These are phyloP conservation scores for Paramisgurnus dabryanus DNA, from an alignment of 2,113 vertebrate genomes.

Conservation along the genomic window DNA sequence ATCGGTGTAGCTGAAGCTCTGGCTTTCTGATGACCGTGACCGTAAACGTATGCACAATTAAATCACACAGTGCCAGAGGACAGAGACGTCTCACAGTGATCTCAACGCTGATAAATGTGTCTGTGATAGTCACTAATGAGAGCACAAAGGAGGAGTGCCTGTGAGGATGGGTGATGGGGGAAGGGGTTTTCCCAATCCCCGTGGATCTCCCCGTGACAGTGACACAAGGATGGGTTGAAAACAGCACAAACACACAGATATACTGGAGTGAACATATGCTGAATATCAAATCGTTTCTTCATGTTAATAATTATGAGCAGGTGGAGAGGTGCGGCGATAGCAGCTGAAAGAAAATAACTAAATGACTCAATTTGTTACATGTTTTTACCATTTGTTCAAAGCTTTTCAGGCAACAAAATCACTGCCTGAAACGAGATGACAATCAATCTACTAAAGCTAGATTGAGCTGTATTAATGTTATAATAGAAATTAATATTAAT, in stretches of 20 bases:
- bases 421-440: not conserved
- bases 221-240: not conserved
- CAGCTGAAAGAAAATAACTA: not conserved
- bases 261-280: not conserved
- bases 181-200: not conserved
- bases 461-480: not conserved
- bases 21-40: not conserved
- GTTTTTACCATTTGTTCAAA: not conserved
- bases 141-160: not conserved
- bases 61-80: not conserved
- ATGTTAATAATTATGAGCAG: not conserved
- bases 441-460: no score
- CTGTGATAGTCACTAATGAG: not conserved
- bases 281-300: not conserved
- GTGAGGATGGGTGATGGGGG: not conserved
- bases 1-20: not conserved
- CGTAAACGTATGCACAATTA: not conserved
- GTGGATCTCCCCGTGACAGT: conserved; percentile 19
- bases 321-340: not conserved
- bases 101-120: not conserved
- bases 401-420: not conserved
- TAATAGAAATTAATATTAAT: not conserved
- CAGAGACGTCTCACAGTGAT: conserved; percentile 13
- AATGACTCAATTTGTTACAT: not conserved
- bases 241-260: conserved; percentile 26